Base-by-base conservation (phyloP, 2,888 invertebrate genomes). In the Trichogramma evanescens region DNA sequence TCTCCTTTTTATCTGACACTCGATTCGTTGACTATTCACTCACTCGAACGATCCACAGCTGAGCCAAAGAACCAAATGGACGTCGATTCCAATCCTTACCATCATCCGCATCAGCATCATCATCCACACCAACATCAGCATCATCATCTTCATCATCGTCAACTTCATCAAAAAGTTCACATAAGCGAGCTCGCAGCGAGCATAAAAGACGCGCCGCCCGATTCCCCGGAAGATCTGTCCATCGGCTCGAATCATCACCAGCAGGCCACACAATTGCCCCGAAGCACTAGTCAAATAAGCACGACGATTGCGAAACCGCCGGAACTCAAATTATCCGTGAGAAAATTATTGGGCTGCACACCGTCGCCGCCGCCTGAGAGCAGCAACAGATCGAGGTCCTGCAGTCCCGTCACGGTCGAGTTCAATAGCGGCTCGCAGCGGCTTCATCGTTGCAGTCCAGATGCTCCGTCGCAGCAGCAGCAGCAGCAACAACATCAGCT, bases 251-350 rank as follows among this genome's bases (percentile, higher is more conserved):
- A 41, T 2, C 62, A 61, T 42, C 51, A 46, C 1, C 59, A 46
- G 45, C 56, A 52, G 39, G 55, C 7, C 10, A 41, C 39, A 40
- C 54, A 65, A 2, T 62, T 63, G 38, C 65, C 69, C 0, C 9
- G 26, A 26, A 26, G 26, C 26, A 26, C 26, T 2, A 26, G 26
- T 26, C 26, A 44, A 46, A 26, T n/a, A 2, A 48, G 13, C 13
- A 43, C 50, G 59, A 61, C 3, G 51, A 62, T 41, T 8, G 10
- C 68, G 2, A 76, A 72, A 51, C 71, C 73, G 3, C 75, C 75
- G 9, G 75, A 76, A 63, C 55, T 76, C 4, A 75, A 76, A 57
- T 65, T 75, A 4, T 76, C 75, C 13, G 75, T 75, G 41, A 68
- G 75, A 55, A 76, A 75, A 60, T 62, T 76, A 41, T 65, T 75